Evolutionary conservation across 2,888 invertebrate species (phyloP).

Genomic region (Plagodis pulveraria): DNA sequence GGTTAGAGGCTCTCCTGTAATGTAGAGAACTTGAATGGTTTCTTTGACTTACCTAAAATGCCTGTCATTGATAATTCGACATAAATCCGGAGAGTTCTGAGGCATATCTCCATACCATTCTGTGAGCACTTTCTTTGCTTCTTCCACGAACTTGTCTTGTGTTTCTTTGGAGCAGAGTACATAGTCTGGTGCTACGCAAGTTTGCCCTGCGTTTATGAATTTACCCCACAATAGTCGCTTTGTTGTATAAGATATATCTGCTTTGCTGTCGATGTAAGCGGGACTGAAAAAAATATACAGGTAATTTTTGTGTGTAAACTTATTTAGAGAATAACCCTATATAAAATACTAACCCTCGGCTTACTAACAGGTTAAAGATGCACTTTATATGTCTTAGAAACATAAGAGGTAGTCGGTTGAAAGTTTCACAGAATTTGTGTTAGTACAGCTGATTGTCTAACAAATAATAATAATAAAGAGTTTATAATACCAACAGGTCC

Average conservation of each 20-base stretch:
- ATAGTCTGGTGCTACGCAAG: slow-evolving; percentile 98
- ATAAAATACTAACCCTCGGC: too few species aligned
- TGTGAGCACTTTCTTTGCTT: slow-evolving; percentile 86
- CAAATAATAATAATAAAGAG: too few species aligned
- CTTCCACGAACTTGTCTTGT: slow-evolving; percentile 89
- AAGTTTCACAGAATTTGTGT: too few species aligned
- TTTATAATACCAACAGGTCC: too few species aligned
- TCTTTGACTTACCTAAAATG: slow-evolving; percentile 90
- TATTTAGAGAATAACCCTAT: too few species aligned
- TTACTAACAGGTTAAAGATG: too few species aligned
- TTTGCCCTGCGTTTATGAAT: slow-evolving; percentile 96
- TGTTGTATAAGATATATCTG: slow-evolving; percentile 90
- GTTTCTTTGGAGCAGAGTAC: slow-evolving; percentile 92
- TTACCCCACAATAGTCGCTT: slow-evolving; percentile 98
- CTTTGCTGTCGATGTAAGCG: slow-evolving; percentile 94
- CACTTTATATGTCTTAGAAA: too few species aligned
- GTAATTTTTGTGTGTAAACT: too few species aligned
- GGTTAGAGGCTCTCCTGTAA: too few species aligned
- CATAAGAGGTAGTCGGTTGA: too few species aligned
- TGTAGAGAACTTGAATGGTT: too few species aligned
- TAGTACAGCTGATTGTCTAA: too few species aligned
- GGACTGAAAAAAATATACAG: slow-evolving; percentile 86
- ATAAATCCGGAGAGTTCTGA: slow-evolving; percentile 92
- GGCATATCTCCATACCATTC: slow-evolving; percentile 94
- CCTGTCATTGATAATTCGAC: slow-evolving; percentile 92